Evolutionary conservation across 2,113 vertebrate genomes (phyloP), one percentile per base, ranked within the genome.

Genomic region (Nycticorax nycticorax): DNA sequence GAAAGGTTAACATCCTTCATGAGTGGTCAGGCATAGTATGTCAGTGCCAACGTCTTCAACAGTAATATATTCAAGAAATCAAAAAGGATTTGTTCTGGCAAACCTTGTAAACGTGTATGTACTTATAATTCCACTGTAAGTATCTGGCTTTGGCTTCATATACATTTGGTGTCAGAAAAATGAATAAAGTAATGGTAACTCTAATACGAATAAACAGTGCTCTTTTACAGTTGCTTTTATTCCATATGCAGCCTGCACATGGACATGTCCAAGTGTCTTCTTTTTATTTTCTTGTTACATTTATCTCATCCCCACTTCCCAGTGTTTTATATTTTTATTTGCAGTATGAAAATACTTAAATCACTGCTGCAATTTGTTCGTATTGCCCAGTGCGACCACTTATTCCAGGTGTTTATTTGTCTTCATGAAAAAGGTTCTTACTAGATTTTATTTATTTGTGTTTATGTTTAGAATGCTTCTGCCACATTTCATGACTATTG

Each of bases 391-490:
- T 72, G 22, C 3, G 22, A 57, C 48, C 48, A 22, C 37, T 91
- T 91, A 64, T 76, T 89, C 60, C 64, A 82, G 60, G 77, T 92
- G 53, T 64, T 92, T 93, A 48, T 84, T 81, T 91, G 39, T 69
- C 18, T 89, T 89, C 2, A 6, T 60, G 68, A 89, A 45, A 47
- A 57, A 85, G 6, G 14, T 87, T 82, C 56, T 76, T 50, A 41
- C 22, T 81, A 17, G 39, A 45, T 85, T 93, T 81, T 74, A 59
- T 93, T 95, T 74, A 59, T 93, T 95, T 11, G 1, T 78, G 33
- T 81, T 91, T 94, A 48, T 84, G 22, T 92, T 95, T 89, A 91
- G 73, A 89, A 30, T 48, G 32, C 35, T 85, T 94, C 80, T 94
- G 56, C 47, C 72, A 85, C 32, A 50, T 92, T 94, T 92, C 30